phyloP scores from a whole-genome alignment of 1,140 invertebrate species.

The Brachionus angularis region DNA sequence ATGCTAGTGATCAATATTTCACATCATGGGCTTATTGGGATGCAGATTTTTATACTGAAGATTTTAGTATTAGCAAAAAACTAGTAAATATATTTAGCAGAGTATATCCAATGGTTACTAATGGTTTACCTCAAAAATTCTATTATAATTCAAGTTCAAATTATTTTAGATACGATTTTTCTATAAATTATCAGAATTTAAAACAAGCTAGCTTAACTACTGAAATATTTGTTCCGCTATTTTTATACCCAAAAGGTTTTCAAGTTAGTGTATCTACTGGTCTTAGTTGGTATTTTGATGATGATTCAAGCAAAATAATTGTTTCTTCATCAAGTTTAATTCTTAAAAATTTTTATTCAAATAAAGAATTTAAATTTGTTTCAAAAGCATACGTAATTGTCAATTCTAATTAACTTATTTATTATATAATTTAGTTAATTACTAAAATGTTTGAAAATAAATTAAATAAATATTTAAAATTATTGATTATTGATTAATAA shows the following conservation, averaged over 20 bases:
- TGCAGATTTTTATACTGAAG: constrained; percentile 45
- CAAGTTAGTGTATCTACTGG: constrained; percentile 5
- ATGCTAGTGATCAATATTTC: constrained; percentile 46
- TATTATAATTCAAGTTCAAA: constrained; percentile 43
- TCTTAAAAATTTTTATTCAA: too few relatives aligned
- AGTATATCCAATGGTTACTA: constrained; percentile 46
- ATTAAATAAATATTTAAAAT: too few relatives aligned
- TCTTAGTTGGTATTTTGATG: constrained; percentile 13
- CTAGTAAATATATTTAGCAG: constrained; percentile 45
- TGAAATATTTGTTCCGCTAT: constrained; percentile 46
- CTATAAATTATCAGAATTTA: background rate
- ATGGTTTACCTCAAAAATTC: constrained; percentile 45
- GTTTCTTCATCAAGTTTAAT: constrained; percentile 22
- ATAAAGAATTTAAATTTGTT: too few relatives aligned
- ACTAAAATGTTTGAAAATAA: too few relatives aligned
- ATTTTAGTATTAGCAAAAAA: background rate
- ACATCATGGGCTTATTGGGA: constrained; percentile 51
- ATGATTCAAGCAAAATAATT: background rate
- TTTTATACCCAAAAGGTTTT: constrained; percentile 48
- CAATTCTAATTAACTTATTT: too few relatives aligned
- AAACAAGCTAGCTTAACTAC: constrained; percentile 42
- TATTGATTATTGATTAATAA: too few relatives aligned
- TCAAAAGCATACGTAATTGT: too few relatives aligned
- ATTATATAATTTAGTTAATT: too few relatives aligned
- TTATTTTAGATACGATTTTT: constrained; percentile 45